Evolutionary conservation across 2,888 invertebrate genomes (phyloP), one percentile per base, ranked within the genome.

Genomic region (Catocala sponsa): DNA sequence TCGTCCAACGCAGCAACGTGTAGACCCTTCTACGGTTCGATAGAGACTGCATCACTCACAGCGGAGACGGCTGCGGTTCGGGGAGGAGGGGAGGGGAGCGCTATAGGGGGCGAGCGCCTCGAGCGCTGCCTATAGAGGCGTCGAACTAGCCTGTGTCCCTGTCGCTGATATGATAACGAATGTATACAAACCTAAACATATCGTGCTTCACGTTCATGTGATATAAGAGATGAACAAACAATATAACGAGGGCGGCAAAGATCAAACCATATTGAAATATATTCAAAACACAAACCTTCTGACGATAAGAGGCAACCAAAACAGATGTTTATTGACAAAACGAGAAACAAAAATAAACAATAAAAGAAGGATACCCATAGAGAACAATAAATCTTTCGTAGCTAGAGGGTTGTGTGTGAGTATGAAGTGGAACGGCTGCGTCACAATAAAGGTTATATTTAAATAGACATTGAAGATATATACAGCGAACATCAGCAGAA

Each of bases 91-190:
- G 81, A 70, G 79, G 82, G 76, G 79, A 75, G 57, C 85, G 78
- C 85, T 83, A 86, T 81, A 87, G 89, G 89, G 88, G 90, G 88
- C 85, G 86, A 86, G 83, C 84, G 82, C 85, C 80, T 84, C 84
- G 83, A 82, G 65, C 79, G 79, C 76, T 72, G 78, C 82, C 83
- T 68, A 78, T 80, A 82, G 82, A 88, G 81, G 83, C 90, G 89
- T 87, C 91, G 88, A 90, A 91, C 86, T 79, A 86, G 82, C 88
- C 86, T 86, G 83, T 90, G 87, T 87, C 87, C 88, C 87, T 84
- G 84, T 76, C 81, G 86, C 84, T 89, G 88, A 89, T 88, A 91
- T 92, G 94, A 94, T 94, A 93, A 93, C 91, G 81, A 89, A 89
- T 85, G 89, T 91, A 89, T 85, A 92, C 91, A 90, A 89, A 86